Base-by-base conservation (phyloP, 2,888 invertebrate species). In the Ditula angustiorana region DNA sequence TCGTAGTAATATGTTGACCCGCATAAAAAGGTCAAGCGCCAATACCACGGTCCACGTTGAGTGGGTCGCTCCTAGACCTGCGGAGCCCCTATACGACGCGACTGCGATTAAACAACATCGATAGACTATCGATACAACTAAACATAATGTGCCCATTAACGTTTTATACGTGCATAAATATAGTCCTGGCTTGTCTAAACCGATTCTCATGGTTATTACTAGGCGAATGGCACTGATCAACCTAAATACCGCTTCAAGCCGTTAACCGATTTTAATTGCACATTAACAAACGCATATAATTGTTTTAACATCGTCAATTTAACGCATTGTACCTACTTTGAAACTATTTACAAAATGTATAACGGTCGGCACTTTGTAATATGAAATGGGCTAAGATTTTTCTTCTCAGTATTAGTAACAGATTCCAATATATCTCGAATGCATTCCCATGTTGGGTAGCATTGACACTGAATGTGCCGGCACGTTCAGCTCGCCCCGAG, bases 1-100 rank as follows among this genome's bases (percentile, higher is more conserved):
- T 83, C 81, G 79, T 75, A 83, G 79, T 81, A 84, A 83, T 81
- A 80, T 78, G 79, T 78, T 86, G 86, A 84, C 84, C 86, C 70
- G 82, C 81, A 79, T 79, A 76, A 73, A 78, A 77, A 84, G 88
- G 86, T 87, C 87, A 81, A 73, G 79, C 76, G 81, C 80, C 81
- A 81, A 78, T 81, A 78, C 73, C 77, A 72, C 76, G 76, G 77
- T 76, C 78, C 77, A 77, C 73, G 61, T 58, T 67, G 76, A 74
- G 74, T 77, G 66, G 78, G 82, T 74, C 79, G 50, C 50, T 58
- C 19, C 41, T 19, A 41, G 41, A 41, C 10, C 41, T 37, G 41
- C 19, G 41, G 71, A 68, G 70, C 71, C 72, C 74, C 69, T 67
- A 69, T 74, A 77, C 77, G 68, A 75, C 59, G 70, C 68, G 68